Evolutionary conservation across 2,113 vertebrate species (phyloP).

Genomic region (Girardinichthys multiradiatus): DNA sequence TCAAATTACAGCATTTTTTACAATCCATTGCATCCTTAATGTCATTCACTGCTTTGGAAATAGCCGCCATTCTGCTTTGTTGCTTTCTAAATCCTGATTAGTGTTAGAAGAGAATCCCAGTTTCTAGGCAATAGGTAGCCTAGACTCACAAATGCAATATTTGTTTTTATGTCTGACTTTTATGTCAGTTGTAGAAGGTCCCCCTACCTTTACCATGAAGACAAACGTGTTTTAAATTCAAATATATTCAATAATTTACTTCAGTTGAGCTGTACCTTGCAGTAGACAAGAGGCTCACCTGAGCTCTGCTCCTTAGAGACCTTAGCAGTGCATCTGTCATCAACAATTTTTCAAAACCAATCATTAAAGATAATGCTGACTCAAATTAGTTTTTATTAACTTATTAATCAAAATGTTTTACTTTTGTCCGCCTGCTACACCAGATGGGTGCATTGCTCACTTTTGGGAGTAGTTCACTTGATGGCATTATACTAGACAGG

Average conservation of each 20-base stretch:
- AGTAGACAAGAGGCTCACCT: neutral
- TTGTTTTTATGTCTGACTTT: neutral
- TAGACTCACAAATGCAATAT: neutral
- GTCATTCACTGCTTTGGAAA: no score
- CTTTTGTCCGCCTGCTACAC: constrained; percentile 49
- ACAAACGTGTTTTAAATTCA: neutral
- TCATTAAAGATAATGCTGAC: constrained; percentile 38
- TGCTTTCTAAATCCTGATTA: no score
- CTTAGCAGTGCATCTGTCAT: constrained; percentile 30
- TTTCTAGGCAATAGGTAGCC: neutral
- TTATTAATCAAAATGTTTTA: constrained; percentile 60
- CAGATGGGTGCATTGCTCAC: constrained; percentile 57
- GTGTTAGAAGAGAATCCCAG: neutral
- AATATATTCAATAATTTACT: neutral
- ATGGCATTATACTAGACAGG: constrained; percentile 60
- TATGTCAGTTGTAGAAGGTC: neutral
- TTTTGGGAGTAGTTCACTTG: constrained; percentile 58
- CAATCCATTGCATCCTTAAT: no score
- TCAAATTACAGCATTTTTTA: neutral
- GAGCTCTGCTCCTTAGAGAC: constrained; percentile 20
- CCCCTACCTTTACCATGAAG: neutral
- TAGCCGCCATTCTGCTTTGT: no score
- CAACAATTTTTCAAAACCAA: constrained; percentile 47
- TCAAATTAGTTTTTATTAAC: constrained; percentile 57
- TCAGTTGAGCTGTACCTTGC: neutral